These are phyloP conservation scores for Acanthisitta chloris DNA, from an alignment of 2,113 vertebrate genomes.

Conservation along the genomic window DNA sequence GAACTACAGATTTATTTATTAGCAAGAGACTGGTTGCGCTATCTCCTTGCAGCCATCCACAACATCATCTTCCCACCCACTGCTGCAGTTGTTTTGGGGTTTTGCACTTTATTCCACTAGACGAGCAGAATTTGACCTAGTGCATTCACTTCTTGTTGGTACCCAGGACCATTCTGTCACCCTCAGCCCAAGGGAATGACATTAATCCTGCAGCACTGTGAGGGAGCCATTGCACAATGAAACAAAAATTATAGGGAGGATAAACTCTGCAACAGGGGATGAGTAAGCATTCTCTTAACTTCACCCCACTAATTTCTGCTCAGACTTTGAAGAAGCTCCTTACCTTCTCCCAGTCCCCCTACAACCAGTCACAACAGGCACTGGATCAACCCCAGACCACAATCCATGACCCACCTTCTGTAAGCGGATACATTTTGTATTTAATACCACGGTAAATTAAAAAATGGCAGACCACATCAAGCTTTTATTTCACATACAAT, in stretches of 20 bases:
- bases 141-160: background rate
- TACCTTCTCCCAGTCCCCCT: background rate
- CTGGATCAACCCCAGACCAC: slow-evolving; percentile 35
- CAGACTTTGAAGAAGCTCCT: background rate
- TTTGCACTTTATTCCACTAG: background rate
- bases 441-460: slow-evolving; percentile 58
- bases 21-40: background rate
- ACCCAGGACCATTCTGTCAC: background rate
- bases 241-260: background rate
- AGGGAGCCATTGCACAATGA: background rate
- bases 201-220: accelerated
- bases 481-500: slow-evolving; percentile 44
- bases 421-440: slow-evolving; percentile 26
- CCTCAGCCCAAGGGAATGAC: background rate
- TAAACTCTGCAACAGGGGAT: background rate
- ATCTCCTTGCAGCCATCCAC: background rate
- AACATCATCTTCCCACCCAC: background rate
- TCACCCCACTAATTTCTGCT: background rate
- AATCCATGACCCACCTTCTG: slow-evolving; percentile 20
- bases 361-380: background rate
- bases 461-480: slow-evolving; percentile 59
- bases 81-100: accelerated
- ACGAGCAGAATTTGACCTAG: background rate
- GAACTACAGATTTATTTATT: background rate
- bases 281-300: background rate